phyloP scores from a whole-genome alignment of 2,113 vertebrate genomes.

The Ellobius talpinus region DNA sequence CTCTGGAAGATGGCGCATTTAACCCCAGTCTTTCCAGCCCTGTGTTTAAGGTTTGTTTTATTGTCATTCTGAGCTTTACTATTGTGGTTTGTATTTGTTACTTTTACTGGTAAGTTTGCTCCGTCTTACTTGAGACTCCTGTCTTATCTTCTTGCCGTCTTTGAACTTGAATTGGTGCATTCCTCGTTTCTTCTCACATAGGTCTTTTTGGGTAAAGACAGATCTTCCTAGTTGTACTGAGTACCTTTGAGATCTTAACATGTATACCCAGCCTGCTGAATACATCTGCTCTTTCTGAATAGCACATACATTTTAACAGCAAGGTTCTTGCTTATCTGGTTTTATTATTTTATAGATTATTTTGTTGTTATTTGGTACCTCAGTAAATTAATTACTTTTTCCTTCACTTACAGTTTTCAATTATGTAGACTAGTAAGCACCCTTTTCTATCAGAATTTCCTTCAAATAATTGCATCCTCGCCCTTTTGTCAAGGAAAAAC shows the following conservation, averaged over 20 bases:
- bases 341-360: not conserved
- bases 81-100: slow-evolving; percentile 3
- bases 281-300: not conserved
- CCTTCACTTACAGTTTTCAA: not conserved
- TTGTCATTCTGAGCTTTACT: not conserved
- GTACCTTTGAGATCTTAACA: slow-evolving; percentile 33
- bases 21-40: not conserved
- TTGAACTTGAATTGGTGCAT: not conserved
- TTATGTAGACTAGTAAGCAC: not conserved
- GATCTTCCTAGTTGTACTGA: not conserved
- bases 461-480: not conserved
- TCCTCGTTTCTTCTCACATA: not conserved
- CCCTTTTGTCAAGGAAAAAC: not conserved
- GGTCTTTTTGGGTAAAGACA: not conserved
- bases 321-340: not conserved
- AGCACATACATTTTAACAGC: slow-evolving; percentile 16
- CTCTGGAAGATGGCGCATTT: not conserved
- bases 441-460: not conserved
- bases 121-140: not conserved
- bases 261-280: not conserved
- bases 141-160: not conserved
- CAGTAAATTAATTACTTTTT: slow-evolving; percentile 16
- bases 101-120: not conserved
- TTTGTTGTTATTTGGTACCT: slow-evolving; percentile 10
- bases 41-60: not conserved